Evolutionary conservation across 2,797 vertebrate species (phyloP), one percentile per base, ranked within the genome.

Genomic region (Manis javanica): DNA sequence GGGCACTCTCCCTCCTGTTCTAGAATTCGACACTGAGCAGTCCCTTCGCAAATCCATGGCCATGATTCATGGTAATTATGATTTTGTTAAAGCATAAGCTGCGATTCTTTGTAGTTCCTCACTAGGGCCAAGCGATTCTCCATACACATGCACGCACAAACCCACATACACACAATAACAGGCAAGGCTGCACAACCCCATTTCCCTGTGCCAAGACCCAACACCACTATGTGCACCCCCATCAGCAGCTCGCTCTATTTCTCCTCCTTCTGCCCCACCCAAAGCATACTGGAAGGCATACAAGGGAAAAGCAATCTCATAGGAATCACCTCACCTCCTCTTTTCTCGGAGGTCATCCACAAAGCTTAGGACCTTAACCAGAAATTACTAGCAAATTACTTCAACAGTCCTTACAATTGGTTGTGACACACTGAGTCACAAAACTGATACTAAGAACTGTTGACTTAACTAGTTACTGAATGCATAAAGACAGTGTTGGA

Each of bases 271-370:
- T 23, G 21, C 15, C 57, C 34, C n/a, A 49, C 49, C 49, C 39
- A n/a, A 57, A 51, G 68, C 53, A 61, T 1, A 4, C 7, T 12
- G 8, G 49, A 57, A 96, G 51, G 29, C 59, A 37, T 1, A 82
- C 10, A 29, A 71, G 37, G 4, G 5, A 86, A 63, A 71, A 46
- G 13, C n/a, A 42, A 2, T 15, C 69, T 94, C 75, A 74, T 61
- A 77, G 42, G 31, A 53, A 71, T 61, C 51, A 59, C 24, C 42
- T 82, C 42, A 74, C 68, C 95, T 49, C 78, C n/a, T 7, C 11
- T 86, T 77, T 95, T 93, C 64, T 55, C 53, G 26, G 63, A 95
- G 66, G 39, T 79, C 71, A 59, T 61, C 64, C 39, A 46, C 37
- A 57, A 59, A 39, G 34, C 34, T 72, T 29, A 79, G 69, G 2